Evolutionary conservation across 2,113 vertebrate species (phyloP).

Genomic region (Dicaeum eximium): DNA sequence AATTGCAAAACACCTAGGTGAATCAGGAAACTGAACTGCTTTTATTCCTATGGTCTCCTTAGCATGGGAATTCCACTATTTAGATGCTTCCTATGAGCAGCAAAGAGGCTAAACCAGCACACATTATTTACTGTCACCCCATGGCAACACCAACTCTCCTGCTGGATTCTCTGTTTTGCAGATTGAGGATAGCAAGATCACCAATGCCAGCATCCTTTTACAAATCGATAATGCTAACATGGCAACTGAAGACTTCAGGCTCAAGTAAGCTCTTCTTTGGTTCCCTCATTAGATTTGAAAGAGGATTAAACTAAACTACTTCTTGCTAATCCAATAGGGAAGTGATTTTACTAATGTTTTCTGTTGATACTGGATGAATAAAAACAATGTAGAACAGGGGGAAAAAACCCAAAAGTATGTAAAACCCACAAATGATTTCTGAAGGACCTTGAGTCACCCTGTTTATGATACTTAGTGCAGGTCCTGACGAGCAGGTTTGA

Average conservation of each 20-base stretch:
- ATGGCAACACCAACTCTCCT: not conserved
- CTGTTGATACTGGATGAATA: not conserved
- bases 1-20: not conserved
- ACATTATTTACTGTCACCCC: not conserved
- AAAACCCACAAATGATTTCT: not conserved
- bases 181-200: slow-evolving; percentile 72
- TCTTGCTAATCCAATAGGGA: not conserved
- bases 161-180: slow-evolving; percentile 52
- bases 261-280: slow-evolving; percentile 73
- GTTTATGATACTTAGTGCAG: slow-evolving; percentile 42
- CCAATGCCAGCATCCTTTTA: slow-evolving; percentile 73
- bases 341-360: not conserved
- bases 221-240: slow-evolving; percentile 80
- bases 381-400: not conserved
- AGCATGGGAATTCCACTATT: not conserved
- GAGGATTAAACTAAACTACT: not conserved
- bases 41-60: not conserved
- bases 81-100: not conserved
- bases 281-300: not conserved
- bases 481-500: slow-evolving; percentile 42
- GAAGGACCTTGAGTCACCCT: slow-evolving; percentile 41
- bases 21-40: not conserved
- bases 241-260: slow-evolving; percentile 78
- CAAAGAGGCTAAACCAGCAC: not conserved
- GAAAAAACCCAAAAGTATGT: not conserved